A percentile compares a stretch with the other conserved stretches of the same genome.
Conservation (phyloP, 2,113 vertebrate species). For the Albula goreensis region DNA sequence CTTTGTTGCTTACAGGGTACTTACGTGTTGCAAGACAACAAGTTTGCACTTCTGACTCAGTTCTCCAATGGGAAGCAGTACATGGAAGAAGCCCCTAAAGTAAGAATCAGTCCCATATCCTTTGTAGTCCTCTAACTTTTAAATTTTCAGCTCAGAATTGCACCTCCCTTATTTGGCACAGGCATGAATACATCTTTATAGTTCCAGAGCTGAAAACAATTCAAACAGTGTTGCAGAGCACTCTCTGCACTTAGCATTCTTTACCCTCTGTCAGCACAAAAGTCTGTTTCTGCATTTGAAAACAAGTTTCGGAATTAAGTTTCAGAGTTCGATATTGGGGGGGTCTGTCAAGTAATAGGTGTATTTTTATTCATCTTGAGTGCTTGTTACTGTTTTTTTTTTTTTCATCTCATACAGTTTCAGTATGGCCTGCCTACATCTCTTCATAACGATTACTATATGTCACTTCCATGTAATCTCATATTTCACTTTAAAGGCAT, state of each 20-base stretch:
- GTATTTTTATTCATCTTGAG: not conserved
- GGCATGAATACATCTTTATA: not conserved
- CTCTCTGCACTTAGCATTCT: not conserved
- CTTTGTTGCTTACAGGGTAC: slow-evolving; percentile 69
- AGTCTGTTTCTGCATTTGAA: not conserved
- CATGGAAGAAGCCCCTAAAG: slow-evolving; percentile 82
- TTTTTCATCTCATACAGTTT: not conserved
- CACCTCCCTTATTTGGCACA: too few species aligned
- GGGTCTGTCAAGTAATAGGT: not conserved
- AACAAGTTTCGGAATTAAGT: not conserved
- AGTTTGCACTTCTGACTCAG: slow-evolving; percentile 71
- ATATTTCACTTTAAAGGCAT: not conserved
- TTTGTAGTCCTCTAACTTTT: too few species aligned
- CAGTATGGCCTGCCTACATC: not conserved
- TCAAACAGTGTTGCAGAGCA: not conserved
- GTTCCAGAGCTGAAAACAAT: not conserved
- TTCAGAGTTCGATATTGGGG: not conserved
- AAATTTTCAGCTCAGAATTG: not conserved
- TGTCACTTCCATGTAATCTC: not conserved
- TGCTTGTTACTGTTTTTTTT: not conserved
- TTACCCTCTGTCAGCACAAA: not conserved
- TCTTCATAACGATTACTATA: not conserved
- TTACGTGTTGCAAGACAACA: slow-evolving; percentile 82
- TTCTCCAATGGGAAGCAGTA: slow-evolving; percentile 79
- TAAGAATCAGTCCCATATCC: slow-evolving; percentile 37